Base-by-base conservation (phyloP, 1,140 invertebrate species). In the Temnothorax curvispinosus region DNA sequence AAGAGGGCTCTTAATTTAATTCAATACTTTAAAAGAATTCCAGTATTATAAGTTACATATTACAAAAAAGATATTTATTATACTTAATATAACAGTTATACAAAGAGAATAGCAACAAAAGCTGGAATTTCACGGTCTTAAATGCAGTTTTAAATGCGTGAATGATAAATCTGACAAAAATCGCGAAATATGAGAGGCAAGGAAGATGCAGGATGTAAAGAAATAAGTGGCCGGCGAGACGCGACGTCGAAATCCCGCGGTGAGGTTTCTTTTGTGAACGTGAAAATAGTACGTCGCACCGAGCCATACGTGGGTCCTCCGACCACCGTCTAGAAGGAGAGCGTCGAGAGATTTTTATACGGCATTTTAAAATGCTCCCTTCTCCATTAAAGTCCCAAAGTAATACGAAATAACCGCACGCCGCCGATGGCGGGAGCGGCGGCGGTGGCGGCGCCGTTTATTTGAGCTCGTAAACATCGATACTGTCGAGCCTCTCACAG, bases 401-500 rank as follows among this genome's bases (percentile, higher is more conserved):
- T 94, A 94, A 95, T 94, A 93, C 89, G 91, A 93, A 93, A 92
- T 90, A 94, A 94, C 91, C 92, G 89, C 92, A 93, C 87, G 86
- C 89, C 82, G 27, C 27, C 27, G 27, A 27, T 27, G 27, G 27
- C 27, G 27, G 27, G 27, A 27, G 1, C 27, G 87, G 82, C 72
- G 87, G 71, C 75, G 35, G 72, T 52, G 60, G 52, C 93, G 92
- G 87, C 92, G 91, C 90, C 94, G 87, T 93, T 94, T 92, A 93
- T 94, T 93, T 90, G 92, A 92, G 91, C 94, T 94, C 93, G 93
- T 95, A 95, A 95, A 95, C 93, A 94, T 94, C 93, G 93, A 93
- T 93, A 92, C 90, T 84, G 82, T 78, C 82, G 47, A 65, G 54
- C 35, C 80, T 54, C 72, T 56, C 82, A 60, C 88, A 62, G 41